phyloP scores from a whole-genome alignment of 2,797 vertebrate species.

The Lerista edwardsae region DNA sequence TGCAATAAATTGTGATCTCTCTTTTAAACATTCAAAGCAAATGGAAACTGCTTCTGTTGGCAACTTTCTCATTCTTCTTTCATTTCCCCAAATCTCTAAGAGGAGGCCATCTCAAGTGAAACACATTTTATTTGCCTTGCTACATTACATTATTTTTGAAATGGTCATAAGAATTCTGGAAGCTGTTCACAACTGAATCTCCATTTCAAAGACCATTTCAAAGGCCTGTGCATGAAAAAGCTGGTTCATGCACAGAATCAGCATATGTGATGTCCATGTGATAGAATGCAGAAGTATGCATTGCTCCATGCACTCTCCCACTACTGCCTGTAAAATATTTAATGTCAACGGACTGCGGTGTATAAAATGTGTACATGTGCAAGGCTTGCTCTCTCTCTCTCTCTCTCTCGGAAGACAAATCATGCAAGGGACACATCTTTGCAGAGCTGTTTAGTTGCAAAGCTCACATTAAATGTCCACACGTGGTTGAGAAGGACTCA shows the following conservation, averaged over 20 bases:
- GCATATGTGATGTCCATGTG: neutral
- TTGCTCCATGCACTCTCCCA: neutral
- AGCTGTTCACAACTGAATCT: neutral
- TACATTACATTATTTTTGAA: neutral
- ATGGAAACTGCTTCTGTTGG: neutral
- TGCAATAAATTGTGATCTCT: neutral
- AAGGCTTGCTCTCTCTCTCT: neutral
- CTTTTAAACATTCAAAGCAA: neutral
- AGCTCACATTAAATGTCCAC: neutral
- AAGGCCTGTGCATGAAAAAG: too few species aligned
- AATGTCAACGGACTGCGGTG: neutral
- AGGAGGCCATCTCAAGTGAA: neutral
- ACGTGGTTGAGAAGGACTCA: neutral
- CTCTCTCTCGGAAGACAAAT: neutral
- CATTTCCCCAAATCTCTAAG: neutral
- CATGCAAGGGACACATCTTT: neutral
- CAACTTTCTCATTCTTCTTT: neutral
- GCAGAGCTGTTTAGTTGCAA: neutral
- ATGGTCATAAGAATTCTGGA: neutral
- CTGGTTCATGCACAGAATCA: neutral
- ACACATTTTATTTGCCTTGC: neutral
- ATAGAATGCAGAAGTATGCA: neutral
- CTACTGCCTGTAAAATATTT: neutral
- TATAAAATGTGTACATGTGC: neutral
- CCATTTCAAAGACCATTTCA: neutral